Evolutionary conservation across 2,797 vertebrate species (phyloP), one percentile per base, ranked within the genome.

Genomic region (Arvicola amphibius): DNA sequence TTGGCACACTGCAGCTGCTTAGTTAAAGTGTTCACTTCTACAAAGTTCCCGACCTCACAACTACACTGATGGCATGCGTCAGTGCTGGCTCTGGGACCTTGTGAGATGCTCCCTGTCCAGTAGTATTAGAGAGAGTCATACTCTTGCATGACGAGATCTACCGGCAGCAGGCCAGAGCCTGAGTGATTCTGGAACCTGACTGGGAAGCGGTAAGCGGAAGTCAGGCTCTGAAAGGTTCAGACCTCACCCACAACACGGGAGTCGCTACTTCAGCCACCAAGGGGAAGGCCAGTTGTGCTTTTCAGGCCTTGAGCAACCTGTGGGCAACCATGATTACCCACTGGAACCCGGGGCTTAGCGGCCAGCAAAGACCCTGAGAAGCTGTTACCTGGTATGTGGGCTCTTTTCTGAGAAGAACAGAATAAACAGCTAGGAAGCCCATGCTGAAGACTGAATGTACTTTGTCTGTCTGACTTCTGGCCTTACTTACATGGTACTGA

Each of bases 331-430:
- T 10, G 4, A 87, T 59, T 56, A 32, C 0, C 6, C 23, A 48
- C 19, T 1, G 43, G 37, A 79, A 63, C 37, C 43, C 29, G 13
- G 34, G 67, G 34, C 10, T 92, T 34, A 5, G 90, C 16, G 1
- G 90, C 0, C 17, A 0, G 74, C 27, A 73, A 37, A 59, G 14
- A 43, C 17, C 14, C 59, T 1, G 5, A 29, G n/a, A 25, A 40
- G 61, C 25, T 0, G 25, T 1, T 67, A 37, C 4, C 46, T 32
- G 4, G 40, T 0, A 32, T 0, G 1, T 0, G 56, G n/a, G 81
- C 14, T 85, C 56, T 69, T 61, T 48, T 91, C 92, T 2, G 0
- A 48, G 63, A 21, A 71, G 37, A 78, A 34, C 16, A 43, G 69
- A 88, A 56, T 43, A n/a, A 32, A 53, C 5, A 40, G 32, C 34